These are phyloP conservation scores for Beris chalybata DNA, from an alignment of 2,888 invertebrate genomes.

Conservation along the genomic window DNA sequence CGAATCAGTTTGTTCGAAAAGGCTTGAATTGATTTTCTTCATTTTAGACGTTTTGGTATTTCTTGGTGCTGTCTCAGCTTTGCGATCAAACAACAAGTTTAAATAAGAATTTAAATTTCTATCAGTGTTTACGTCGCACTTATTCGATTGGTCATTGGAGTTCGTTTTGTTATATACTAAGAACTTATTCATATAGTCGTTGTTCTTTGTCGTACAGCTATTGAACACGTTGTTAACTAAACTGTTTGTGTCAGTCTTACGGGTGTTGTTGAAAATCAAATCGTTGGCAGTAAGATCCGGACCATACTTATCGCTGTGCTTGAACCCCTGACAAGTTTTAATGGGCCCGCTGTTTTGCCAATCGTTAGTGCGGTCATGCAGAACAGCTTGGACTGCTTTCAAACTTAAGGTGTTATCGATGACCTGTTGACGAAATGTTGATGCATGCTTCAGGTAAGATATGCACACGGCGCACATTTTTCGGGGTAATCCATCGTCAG, in stretches of 20 bases:
- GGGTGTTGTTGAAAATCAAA: constrained; percentile 46
- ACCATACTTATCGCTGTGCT: not conserved
- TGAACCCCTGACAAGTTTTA: not conserved
- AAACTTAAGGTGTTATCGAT: constrained; percentile 50
- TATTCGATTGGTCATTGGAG: constrained; percentile 1
- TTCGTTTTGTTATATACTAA: constrained; percentile 35
- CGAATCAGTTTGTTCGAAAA: not conserved
- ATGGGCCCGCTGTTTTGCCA: not conserved
- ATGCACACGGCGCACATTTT: constrained; percentile 55
- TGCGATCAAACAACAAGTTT: constrained; percentile 48
- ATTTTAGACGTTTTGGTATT: not conserved
- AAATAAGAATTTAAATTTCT: constrained; percentile 42
- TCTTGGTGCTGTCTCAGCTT: constrained; percentile 38
- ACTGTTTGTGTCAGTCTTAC: constrained; percentile 47
- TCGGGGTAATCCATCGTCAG: constrained; percentile 51
- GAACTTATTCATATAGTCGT: constrained; percentile 42
- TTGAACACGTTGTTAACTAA: constrained; percentile 41
- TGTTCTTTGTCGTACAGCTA: constrained; percentile 41
- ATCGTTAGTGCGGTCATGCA: not conserved
- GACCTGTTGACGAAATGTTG: constrained; percentile 53
- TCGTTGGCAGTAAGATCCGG: constrained; percentile 46
- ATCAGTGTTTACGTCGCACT: constrained; percentile 35
- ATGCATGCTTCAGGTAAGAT: constrained; percentile 55
- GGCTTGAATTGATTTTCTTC: not conserved
- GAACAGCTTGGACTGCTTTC: constrained; percentile 42